Base-by-base conservation (phyloP, 1,140 invertebrate genomes). In the Acyrthosiphon pisum region DNA sequence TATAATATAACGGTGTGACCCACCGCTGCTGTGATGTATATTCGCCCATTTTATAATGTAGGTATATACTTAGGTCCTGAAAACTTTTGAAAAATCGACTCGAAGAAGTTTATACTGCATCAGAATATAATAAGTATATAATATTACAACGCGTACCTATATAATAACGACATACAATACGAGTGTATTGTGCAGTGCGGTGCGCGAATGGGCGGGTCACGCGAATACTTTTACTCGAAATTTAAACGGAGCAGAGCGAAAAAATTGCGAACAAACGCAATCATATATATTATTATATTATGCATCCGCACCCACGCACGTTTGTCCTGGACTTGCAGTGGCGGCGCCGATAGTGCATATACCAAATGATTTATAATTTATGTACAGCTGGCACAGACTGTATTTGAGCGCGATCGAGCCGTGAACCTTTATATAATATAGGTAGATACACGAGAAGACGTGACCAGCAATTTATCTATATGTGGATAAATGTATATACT, bases 221-320 rank as follows among this genome's bases (percentile, higher is more conserved):
- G n/a, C 60, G 30, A 76, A 35, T 76, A 76, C 60, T 76, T 76
- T 76, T 76, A 76, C 60, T n/a, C 60, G 60, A 76, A 76, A 76
- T 76, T 76, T 35, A 76, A 76, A 76, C 60, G 60, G 60, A 76
- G 30, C 60, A 76, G 14, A 76, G 30, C 18, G 60, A 76, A 76
- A 76, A 76, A 76, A 76, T 76, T n/a, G 30, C 6, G 60, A 76
- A 76, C 60, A 20, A 76, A 76, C 30, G 60, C 60, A 76, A 76
- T n/a, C 30, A 76, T 6, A 68, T 68, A 68, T 68, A 30, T 60
- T 30, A 60, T 60, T 26, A 9, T 76, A n/a, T 76, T 18, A 76
- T 76, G 11, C 14, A 76, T 76, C 60, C 60, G 60, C n/a, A 76
- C 60, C 60, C 60, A 76, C 60, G 60, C 60, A n/a, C 60, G 60